These are phyloP conservation scores for Augochlora pura DNA, from an alignment of 1,140 invertebrate genomes.

Conservation along the genomic window DNA sequence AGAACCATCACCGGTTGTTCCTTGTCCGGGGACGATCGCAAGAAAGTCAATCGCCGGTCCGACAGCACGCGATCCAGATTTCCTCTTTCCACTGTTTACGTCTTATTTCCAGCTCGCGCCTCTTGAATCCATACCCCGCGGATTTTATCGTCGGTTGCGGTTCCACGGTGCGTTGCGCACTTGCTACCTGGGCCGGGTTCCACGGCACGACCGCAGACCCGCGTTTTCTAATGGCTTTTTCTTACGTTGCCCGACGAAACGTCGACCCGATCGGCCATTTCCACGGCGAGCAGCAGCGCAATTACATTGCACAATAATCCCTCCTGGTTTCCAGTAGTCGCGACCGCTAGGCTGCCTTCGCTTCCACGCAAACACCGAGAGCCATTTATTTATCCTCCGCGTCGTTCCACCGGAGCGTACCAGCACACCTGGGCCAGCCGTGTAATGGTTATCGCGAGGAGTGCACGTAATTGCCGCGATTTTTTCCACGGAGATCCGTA, in stretches of 20 bases:
- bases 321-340: slow-evolving; percentile 33
- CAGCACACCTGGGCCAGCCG: not conserved
- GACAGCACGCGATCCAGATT: slow-evolving; percentile 14
- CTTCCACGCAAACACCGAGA: not conserved
- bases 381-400: slow-evolving; percentile 28
- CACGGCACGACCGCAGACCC: slow-evolving; percentile 59
- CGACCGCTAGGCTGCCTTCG: not conserved
- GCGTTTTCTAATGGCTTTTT: slow-evolving; percentile 64
- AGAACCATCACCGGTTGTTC: not conserved
- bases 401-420: not conserved
- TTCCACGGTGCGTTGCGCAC: slow-evolving; percentile 16
- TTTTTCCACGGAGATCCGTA: slow-evolving; percentile 11
- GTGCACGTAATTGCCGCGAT: slow-evolving; percentile 38
- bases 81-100: not conserved
- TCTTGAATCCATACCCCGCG: not conserved
- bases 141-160: slow-evolving; percentile 19
- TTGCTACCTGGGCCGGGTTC: slow-evolving; percentile 5
- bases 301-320: slow-evolving; percentile 74
- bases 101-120: slow-evolving; percentile 42
- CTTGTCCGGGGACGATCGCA: not conserved
- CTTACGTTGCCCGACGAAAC: slow-evolving; percentile 60
- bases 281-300: slow-evolving; percentile 68
- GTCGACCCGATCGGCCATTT: slow-evolving; percentile 67
- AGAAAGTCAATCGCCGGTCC: slow-evolving; percentile 44
- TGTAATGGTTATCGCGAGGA: slow-evolving; percentile 35